Evolutionary conservation across 2,797 vertebrate species (phyloP).

Genomic region (Parauchenoglanis punctatus): DNA sequence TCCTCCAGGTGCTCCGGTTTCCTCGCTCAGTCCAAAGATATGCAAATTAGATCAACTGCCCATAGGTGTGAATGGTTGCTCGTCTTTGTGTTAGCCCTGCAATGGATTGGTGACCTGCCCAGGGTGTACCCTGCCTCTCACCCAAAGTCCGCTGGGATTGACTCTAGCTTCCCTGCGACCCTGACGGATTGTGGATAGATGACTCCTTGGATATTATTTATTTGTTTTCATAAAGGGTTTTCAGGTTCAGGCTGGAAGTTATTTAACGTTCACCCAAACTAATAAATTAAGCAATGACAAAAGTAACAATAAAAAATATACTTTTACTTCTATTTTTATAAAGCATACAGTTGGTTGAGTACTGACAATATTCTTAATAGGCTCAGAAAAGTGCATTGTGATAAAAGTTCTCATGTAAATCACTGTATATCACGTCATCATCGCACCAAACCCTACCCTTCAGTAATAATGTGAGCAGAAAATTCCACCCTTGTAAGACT

Average conservation of each 20-base stretch:
- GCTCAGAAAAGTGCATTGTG: neutral
- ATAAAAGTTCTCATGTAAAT: neutral
- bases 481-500: neutral
- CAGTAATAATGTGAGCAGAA: neutral
- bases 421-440: neutral
- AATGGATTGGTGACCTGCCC: no score
- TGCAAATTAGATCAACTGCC: no score
- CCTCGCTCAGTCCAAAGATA: no score
- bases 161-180: no score
- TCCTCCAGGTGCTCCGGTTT: no score
- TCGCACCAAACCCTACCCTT: neutral
- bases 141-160: no score
- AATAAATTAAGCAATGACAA: neutral
- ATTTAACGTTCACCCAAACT: neutral
- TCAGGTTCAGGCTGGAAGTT: neutral
- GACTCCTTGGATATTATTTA: neutral
- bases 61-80: no score
- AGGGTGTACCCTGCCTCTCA: no score
- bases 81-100: no score
- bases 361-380: neutral
- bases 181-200: no score
- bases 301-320: no score
- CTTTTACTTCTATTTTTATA: neutral
- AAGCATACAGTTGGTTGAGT: neutral
- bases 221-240: neutral